Evolutionary conservation across 2,797 vertebrate species (phyloP), one percentile per base, ranked within the genome.

Genomic region (Fistularia tabacaria): DNA sequence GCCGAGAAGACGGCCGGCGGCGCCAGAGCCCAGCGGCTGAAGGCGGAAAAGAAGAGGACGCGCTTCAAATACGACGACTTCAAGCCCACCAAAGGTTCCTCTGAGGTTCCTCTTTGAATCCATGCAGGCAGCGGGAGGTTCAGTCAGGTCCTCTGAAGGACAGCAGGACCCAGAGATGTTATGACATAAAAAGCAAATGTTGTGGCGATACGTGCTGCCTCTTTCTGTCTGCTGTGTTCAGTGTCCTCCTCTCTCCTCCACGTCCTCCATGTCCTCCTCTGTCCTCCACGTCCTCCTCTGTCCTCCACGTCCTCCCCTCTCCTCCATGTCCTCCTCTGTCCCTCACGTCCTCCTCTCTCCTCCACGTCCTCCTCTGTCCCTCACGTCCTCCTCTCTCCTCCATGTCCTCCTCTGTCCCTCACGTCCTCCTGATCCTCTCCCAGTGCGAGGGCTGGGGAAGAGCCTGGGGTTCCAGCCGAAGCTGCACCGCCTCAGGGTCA

Each of bases 381-480:
- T 36, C 9, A 36, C 11, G 25, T 6, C 25, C 12, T 38, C 7
- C 11, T 11, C 36, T 25, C 9, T 1, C 36, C n/a, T 5, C 8
- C 10, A n/a, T n/a, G n/a, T 4, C 12, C 13, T 10, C 43, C 7
- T 11, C 11, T 45, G 43, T 12, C 9, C 13, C 14, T 46, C 14
- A 46, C 9, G 45, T 12, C 14, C 11, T 45, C 11, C 11, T 45
- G 1, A 3, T 46, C 46, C 1, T 14, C 9, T 38, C 14, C 37
- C 2, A 98, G 96, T 98, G 69, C 91, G 90, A 14, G 97, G 97
- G 48, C 81, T 96, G 9, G 94, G 95, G 1, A 94, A 92, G 49
- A 88, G 89, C 0, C 79, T 93, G 7, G 97, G 97, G 10, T 99
- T 93, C 77, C 93, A 96, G 79, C 94, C 97, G 39, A 99, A 99